These are phyloP conservation scores for Ctenicera cuprea DNA, from an alignment of 2,888 invertebrate genomes.

Conservation along the genomic window DNA sequence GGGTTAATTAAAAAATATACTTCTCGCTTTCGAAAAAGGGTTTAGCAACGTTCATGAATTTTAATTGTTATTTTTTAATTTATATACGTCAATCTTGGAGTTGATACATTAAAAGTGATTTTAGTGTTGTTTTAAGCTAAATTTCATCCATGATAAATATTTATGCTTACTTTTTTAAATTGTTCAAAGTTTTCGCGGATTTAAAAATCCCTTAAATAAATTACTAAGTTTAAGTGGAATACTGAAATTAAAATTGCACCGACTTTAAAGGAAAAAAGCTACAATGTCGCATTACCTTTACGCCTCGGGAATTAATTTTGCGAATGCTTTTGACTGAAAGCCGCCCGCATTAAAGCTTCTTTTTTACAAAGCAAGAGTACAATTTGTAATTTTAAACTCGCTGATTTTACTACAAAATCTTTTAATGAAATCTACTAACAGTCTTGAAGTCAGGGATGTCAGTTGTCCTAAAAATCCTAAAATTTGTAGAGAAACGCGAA, in stretches of 20 bases:
- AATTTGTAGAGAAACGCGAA: too few species aligned
- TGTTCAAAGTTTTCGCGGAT: not conserved
- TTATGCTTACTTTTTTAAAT: not conserved
- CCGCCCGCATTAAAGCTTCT: conserved; percentile 5
- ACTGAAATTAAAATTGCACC: not conserved
- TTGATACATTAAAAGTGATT: not conserved
- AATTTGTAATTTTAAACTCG: not conserved
- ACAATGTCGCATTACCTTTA: not conserved
- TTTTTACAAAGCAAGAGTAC: conserved; percentile 7
- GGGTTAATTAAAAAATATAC: not conserved
- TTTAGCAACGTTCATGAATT: not conserved
- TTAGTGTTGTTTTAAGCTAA: not conserved
- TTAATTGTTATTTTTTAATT: conserved; percentile 2
- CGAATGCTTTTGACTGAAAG: conserved; percentile 6
- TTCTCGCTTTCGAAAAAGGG: not conserved
- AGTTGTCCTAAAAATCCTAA: too few species aligned
- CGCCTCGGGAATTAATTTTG: conserved; percentile 8
- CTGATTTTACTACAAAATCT: not conserved
- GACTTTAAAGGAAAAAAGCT: not conserved
- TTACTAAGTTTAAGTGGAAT: not conserved
- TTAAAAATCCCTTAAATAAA: not conserved
- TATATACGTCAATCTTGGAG: not conserved
- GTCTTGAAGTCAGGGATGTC: too few species aligned
- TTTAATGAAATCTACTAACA: not conserved
- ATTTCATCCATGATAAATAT: not conserved